These are phyloP conservation scores for Conopomorpha cramerella DNA, from an alignment of 1,140 invertebrate genomes.

Conservation along the genomic window DNA sequence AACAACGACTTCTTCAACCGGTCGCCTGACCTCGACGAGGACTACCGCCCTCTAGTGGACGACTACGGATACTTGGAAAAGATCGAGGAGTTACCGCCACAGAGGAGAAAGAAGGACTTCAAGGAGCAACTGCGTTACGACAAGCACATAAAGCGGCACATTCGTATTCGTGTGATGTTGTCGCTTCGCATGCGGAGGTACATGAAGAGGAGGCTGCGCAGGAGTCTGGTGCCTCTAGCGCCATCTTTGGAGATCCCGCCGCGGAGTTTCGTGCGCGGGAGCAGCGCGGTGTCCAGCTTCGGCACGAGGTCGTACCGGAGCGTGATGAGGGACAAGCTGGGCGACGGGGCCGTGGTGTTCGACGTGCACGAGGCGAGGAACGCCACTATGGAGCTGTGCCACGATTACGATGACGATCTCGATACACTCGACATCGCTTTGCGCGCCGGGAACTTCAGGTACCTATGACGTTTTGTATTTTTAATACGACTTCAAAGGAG, in stretches of 20 bases:
- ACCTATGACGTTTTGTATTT: too few relatives aligned
- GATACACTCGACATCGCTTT: constrained; percentile 45
- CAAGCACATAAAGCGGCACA: constrained; percentile 52
- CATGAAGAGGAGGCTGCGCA: constrained; percentile 36
- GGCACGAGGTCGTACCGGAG: constrained; percentile 40
- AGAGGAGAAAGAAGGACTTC: constrained; percentile 25
- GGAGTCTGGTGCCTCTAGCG: constrained; percentile 8
- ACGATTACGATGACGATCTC: constrained; percentile 44
- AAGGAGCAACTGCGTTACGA: constrained; percentile 54
- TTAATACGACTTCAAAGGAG: too few relatives aligned
- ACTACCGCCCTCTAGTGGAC: constrained; percentile 12
- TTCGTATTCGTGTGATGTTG: constrained; percentile 52
- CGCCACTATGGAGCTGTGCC: constrained; percentile 47
- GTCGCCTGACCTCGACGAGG: constrained; percentile 18
- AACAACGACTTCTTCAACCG: constrained; percentile 32
- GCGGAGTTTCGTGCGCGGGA: constrained; percentile 22
- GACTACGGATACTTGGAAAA: constrained; percentile 18
- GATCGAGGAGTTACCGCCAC: constrained; percentile 38
- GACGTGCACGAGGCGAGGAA: constrained; percentile 53
- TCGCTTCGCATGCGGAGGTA: constrained; percentile 49
- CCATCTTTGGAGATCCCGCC: constrained; percentile 21
- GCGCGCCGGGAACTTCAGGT: constrained; percentile 56
- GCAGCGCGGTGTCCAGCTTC: constrained; percentile 30
- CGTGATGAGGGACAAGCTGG: constrained; percentile 40
- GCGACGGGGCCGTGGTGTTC: constrained; percentile 40